Percentiles rank a stretch among this genome's conserved stretches.
phyloP scores from a whole-genome alignment of 2,888 invertebrate species.

The Atrina japonica region DNA sequence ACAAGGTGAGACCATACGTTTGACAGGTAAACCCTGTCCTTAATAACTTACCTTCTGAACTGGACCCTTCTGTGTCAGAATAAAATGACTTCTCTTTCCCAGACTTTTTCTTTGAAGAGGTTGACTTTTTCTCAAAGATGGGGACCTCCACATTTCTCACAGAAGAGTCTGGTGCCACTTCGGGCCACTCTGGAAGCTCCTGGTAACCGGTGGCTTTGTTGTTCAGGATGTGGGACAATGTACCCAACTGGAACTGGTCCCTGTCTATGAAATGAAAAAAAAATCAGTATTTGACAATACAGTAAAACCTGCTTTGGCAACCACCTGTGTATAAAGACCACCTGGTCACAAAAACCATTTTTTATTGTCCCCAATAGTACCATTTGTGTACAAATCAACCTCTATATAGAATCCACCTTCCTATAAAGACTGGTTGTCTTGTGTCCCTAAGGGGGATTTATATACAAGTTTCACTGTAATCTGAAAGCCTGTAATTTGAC shows the following conservation, averaged over 20 bases:
- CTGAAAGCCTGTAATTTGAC: no score
- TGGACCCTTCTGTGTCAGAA: slow-evolving; percentile 82
- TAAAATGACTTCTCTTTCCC: slow-evolving; percentile 84
- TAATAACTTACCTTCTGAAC: slow-evolving; percentile 57
- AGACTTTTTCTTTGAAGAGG: slow-evolving; percentile 58
- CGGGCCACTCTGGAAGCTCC: slow-evolving; percentile 92
- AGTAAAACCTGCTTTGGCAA: no score
- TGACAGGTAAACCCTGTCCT: no score
- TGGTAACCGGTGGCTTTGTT: slow-evolving; percentile 92
- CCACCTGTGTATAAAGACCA: no score
- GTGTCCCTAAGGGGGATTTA: no score
- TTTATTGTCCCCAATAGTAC: no score
- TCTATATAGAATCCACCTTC: no score
- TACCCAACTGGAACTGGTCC: slow-evolving; percentile 94
- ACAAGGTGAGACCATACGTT: no score
- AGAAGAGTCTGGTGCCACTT: slow-evolving; percentile 87
- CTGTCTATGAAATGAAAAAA: slow-evolving; percentile 83
- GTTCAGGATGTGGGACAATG: slow-evolving; percentile 96
- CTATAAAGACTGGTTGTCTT: no score
- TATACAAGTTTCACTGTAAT: no score
- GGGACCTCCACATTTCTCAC: slow-evolving; percentile 87
- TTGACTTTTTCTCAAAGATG: slow-evolving; percentile 63
- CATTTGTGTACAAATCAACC: no score
- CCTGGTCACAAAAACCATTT: no score
- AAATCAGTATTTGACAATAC: not conserved